A percentile compares a stretch with the other conserved stretches of the same genome.
Conservation (phyloP, 2,113 vertebrate genomes). For the Xiphophorus hellerii region DNA sequence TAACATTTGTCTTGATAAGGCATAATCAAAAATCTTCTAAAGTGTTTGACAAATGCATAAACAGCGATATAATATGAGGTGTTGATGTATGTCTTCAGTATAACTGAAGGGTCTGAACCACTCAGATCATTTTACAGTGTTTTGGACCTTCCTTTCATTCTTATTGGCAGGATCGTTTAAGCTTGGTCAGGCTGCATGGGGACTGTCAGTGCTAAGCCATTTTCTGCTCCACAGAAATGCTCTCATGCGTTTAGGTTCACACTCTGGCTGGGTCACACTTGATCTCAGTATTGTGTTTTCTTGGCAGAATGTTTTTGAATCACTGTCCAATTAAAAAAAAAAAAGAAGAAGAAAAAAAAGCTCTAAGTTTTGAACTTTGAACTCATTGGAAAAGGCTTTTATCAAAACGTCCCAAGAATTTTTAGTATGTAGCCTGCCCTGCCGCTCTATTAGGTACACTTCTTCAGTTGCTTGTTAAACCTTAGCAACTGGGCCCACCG, state of each 20-base stretch:
- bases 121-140: not conserved
- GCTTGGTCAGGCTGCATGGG: not conserved
- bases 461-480: too few species aligned
- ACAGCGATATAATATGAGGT: not conserved
- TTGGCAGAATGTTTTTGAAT: not conserved
- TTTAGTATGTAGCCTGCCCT: too few species aligned
- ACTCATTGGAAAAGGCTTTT: not conserved
- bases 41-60: too few species aligned
- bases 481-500: not conserved
- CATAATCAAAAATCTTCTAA: not conserved
- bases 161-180: not conserved
- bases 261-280: constrained; percentile 7
- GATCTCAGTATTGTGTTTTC: not conserved
- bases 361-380: not conserved
- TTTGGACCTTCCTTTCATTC: not conserved
- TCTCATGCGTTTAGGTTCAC: not conserved
- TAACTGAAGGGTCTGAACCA: not conserved
- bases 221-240: not conserved
- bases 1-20: too few species aligned
- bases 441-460: too few species aligned
- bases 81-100: not conserved
- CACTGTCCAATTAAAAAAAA: not conserved
- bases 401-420: too few species aligned
- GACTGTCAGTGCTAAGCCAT: not conserved
- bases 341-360: not conserved